Evolutionary conservation across 2,113 vertebrate genomes (phyloP).

Genomic region (Thalassoma bifasciatum): DNA sequence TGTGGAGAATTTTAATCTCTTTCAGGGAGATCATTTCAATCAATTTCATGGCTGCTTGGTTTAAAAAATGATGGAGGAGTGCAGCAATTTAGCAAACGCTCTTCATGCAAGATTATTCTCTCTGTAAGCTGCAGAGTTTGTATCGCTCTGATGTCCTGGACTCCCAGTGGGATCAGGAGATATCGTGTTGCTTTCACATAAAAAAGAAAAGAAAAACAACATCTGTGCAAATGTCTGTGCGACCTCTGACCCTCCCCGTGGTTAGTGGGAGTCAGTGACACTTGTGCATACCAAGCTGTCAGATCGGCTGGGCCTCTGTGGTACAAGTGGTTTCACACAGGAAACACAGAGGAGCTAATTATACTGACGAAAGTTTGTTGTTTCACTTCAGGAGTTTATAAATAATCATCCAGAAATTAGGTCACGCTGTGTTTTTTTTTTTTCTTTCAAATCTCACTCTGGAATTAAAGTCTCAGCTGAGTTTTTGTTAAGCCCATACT

Average conservation of each 20-base stretch:
- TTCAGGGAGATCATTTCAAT: conserved; percentile 35
- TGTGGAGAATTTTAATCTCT: conserved; percentile 18
- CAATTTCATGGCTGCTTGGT: conserved; percentile 11
- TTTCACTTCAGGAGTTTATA: conserved; percentile 2
- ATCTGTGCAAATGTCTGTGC: conserved; percentile 43
- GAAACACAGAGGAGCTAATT: conserved; percentile 51
- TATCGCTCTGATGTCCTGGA: background rate
- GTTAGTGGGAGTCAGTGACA: conserved; percentile 43
- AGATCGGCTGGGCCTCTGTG: conserved; percentile 27
- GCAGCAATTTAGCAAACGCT: conserved; percentile 24
- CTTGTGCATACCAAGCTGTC: conserved; percentile 61
- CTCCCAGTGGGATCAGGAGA: conserved; percentile 8
- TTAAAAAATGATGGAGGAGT: conserved; percentile 18
- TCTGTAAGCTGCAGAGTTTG: conserved; percentile 15
- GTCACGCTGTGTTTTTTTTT: background rate
- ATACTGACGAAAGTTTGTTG: conserved; percentile 20
- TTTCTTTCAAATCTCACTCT: background rate
- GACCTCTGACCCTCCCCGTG: conserved; percentile 55
- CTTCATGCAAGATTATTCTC: background rate
- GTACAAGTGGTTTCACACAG: conserved; percentile 33
- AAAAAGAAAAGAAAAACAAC: conserved; percentile 30
- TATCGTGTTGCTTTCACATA: conserved; percentile 32
- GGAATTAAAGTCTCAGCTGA: background rate
- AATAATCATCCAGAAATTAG: conserved; percentile 1
- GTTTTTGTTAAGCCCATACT: background rate